Evolutionary conservation across 2,888 invertebrate species (phyloP).

Genomic region (Cremastinae sp.): DNA sequence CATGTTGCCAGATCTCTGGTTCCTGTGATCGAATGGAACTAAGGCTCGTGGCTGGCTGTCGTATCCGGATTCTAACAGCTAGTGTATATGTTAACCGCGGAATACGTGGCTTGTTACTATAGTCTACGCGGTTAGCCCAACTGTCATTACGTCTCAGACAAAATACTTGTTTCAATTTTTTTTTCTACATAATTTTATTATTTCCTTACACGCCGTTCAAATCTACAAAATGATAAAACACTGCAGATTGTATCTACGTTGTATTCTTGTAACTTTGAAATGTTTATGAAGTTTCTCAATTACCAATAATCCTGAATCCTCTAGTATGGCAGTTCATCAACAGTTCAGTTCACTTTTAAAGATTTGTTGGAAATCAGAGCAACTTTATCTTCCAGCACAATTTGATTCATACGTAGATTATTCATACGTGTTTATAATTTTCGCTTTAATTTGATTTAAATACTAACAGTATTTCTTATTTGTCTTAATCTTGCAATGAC

Average conservation of each 20-base stretch:
- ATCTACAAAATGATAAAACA: conserved; percentile 14
- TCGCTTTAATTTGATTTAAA: no score
- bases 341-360: no score
- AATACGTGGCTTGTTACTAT: conserved; percentile 49
- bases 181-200: conserved; percentile 35
- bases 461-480: no score
- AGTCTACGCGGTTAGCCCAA: conserved; percentile 40
- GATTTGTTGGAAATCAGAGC: no score
- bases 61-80: conserved; percentile 44
- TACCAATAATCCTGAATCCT: not conserved
- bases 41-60: conserved; percentile 42
- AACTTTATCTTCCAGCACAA: no score
- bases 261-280: conserved; percentile 21
- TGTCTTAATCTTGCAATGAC: no score
- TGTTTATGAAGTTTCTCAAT: not conserved
- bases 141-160: conserved; percentile 36
- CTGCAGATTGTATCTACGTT: conserved; percentile 6
- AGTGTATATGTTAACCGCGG: conserved; percentile 33
- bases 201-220: not conserved
- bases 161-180: conserved; percentile 41
- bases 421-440: no score
- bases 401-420: no score
- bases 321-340: not conserved
- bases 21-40: conserved; percentile 55
- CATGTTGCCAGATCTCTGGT: conserved; percentile 47